Base-by-base conservation (phyloP, 1,140 invertebrate genomes). In the Drosophila eugracilis region DNA sequence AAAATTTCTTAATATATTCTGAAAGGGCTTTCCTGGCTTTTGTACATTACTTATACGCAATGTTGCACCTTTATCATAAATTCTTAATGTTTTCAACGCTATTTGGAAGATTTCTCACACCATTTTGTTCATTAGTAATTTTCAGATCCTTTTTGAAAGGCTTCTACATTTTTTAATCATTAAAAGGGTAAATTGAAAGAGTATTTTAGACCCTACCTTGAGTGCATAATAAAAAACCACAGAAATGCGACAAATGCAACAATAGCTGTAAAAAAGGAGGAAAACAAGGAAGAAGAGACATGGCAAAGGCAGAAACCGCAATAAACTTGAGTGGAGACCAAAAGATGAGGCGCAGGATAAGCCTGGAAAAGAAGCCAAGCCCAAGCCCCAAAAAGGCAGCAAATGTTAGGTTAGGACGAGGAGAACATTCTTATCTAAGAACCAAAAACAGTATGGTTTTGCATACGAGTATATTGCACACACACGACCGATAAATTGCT, bases 221-320 rank as follows among this genome's bases (percentile, higher is more conserved):
- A 30, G 24, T 21, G 19, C n/a, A 12, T 21, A 7, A 21, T 12
- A 41, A 52, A 50, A 52, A 75, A 81, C 74, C 77, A 63, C 83
- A 86, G 21, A 75, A 70, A 86, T 86, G 81, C 74, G 73, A 81
- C 83, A 88, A 88, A 86, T 78, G 77, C 77, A 88, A 88, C 83
- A 81, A 86, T 86, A 86, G 81, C 69, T 85, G 77, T 77, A 81
- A 81, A 79, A 62, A 36, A 28, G 44, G 48, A 48, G 67, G 60
- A 52, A 78, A 60, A 30, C 53, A 54, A 32, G 59, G 32, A 74
- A 57, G 41, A 45, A 45, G 57, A 52, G 48, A 60, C 47, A 70
- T 15, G 32, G 21, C 10, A 44, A 67, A 63, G 34, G 47, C 63
- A 80, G 58, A 85, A 85, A 67, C 66, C 53, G 60, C 42, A 84